phyloP scores from a whole-genome alignment of 2,797 vertebrate species.

The Oryzias sinensis region DNA sequence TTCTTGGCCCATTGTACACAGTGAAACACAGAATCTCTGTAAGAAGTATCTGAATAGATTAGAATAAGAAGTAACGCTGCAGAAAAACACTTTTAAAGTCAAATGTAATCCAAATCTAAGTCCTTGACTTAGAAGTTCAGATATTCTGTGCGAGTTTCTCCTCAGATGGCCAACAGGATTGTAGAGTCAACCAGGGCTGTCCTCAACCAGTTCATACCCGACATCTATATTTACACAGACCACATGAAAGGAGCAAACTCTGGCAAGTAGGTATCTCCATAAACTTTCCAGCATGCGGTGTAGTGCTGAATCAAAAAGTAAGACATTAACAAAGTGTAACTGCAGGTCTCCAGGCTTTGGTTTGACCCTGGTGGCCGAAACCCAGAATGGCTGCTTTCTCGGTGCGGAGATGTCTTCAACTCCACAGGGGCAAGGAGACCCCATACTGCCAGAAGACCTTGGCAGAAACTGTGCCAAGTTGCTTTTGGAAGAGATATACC shows the following conservation, averaged over 20 bases:
- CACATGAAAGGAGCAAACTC: conserved; percentile 93
- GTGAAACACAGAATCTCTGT: no score
- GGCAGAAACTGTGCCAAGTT: conserved; percentile 89
- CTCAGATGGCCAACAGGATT: conserved; percentile 95
- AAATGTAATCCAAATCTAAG: neutral
- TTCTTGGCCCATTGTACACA: no score
- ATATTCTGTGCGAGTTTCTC: conserved; percentile 92
- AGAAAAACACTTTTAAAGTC: neutral
- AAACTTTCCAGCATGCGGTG: neutral
- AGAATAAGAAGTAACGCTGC: no score
- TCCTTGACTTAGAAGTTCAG: conserved; percentile 73
- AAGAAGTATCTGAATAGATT: no score
- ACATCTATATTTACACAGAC: conserved; percentile 97
- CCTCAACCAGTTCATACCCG: conserved; percentile 93
- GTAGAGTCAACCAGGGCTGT: conserved; percentile 90
- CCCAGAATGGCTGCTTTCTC: conserved; percentile 85
- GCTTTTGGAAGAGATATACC: conserved; percentile 90
- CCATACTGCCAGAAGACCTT: conserved; percentile 89
- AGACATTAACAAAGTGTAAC: neutral
- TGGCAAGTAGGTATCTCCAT: conserved; percentile 86
- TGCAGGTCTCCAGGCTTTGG: conserved; percentile 95
- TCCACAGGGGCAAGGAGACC: conserved; percentile 87
- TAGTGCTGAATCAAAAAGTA: neutral
- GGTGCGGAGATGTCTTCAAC: conserved; percentile 91
- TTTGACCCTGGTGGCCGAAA: conserved; percentile 90